A percentile compares a stretch with the other conserved stretches of the same genome.
phyloP scores from a whole-genome alignment of 1,140 invertebrate species.

The Callitettix versicolor region DNA sequence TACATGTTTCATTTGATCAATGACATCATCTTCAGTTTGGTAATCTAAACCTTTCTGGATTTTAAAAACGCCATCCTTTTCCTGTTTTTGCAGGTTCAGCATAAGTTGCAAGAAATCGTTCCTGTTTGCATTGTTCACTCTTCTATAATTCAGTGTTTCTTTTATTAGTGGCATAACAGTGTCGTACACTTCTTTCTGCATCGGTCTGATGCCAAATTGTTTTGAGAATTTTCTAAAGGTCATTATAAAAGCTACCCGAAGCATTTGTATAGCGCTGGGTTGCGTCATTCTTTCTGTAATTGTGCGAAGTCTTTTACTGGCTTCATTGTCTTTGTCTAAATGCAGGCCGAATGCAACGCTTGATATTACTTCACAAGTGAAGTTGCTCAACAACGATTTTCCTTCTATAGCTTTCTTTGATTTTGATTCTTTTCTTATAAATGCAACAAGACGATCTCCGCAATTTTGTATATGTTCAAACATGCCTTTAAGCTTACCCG shows the following conservation, averaged over 20 bases:
- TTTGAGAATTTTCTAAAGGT: conserved; percentile 4
- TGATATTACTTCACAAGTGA: conserved; percentile 28
- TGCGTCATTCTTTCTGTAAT: neutral
- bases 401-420: conserved; percentile 20
- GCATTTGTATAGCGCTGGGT: neutral
- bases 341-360: conserved; percentile 31
- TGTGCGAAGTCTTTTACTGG: neutral
- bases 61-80: neutral
- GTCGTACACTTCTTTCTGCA: conserved; percentile 15
- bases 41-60: no score
- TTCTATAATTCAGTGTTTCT: conserved; percentile 21
- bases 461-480: conserved; percentile 36
- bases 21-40: no score
- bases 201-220: neutral
- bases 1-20: no score
- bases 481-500: conserved; percentile 44
- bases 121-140: conserved; percentile 12
- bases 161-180: conserved; percentile 19
- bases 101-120: conserved; percentile 27
- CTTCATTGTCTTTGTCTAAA: neutral
- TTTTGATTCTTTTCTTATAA: conserved; percentile 34
- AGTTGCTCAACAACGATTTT: conserved; percentile 27
- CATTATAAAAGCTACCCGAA: neutral
- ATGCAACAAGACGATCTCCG: conserved; percentile 30
- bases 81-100: conserved; percentile 1